A percentile compares a stretch with the other conserved stretches of the same genome.
Evolutionary conservation across 2,797 vertebrate genomes (phyloP).

Genomic region (Cryptoprocta ferox): DNA sequence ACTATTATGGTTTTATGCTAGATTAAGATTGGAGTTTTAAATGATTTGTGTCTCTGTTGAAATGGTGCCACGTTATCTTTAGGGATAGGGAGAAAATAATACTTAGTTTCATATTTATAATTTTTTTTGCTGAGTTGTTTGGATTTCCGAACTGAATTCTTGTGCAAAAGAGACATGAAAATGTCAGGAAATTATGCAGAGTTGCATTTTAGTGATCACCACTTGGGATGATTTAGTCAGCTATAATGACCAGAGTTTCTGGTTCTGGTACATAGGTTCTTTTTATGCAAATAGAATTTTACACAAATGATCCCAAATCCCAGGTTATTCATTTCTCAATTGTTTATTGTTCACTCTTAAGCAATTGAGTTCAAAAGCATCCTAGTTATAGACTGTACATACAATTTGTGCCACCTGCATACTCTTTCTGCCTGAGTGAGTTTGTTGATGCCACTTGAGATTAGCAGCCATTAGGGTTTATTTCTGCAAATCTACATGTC

Average conservation of each 20-base stretch:
- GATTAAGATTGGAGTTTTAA: conserved; percentile 52
- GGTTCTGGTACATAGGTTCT: conserved; percentile 35
- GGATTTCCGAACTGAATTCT: conserved; percentile 39
- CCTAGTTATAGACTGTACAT: background rate
- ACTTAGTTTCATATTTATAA: conserved; percentile 33
- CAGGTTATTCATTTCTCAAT: conserved; percentile 20
- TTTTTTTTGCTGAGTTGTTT: background rate
- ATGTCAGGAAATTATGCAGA: conserved; percentile 50
- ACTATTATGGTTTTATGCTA: conserved; percentile 22
- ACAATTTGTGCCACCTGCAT: background rate
- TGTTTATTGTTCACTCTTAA: background rate
- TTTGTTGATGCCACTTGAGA: background rate
- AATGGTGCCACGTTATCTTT: conserved; percentile 48
- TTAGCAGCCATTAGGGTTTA: conserved; percentile 12
- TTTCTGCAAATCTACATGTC: background rate
- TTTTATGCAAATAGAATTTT: conserved; percentile 44
- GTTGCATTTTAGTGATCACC: conserved; percentile 24
- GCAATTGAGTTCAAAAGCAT: conserved; percentile 38
- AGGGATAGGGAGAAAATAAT: conserved; percentile 53
- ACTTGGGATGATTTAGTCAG: background rate
- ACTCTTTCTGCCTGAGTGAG: background rate
- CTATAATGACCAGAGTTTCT: background rate
- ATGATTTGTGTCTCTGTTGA: conserved; percentile 27
- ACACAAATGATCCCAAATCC: conserved; percentile 42
- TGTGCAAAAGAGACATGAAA: background rate